Conservation (phyloP, 64 coral and sea anemone genomes). For the Pocillopora damicornis region DNA sequence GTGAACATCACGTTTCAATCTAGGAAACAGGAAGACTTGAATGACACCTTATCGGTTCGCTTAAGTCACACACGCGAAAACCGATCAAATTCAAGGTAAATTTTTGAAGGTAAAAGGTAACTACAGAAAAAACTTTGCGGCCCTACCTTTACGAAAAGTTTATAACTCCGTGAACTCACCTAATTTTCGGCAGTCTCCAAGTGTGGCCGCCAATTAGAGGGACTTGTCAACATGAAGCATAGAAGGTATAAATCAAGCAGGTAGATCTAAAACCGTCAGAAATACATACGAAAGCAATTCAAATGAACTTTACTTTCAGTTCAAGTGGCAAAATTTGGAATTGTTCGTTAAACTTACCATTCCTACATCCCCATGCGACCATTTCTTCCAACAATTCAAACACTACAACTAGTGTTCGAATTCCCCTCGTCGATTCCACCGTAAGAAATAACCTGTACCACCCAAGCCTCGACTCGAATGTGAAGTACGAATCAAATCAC, state of each 20-base stretch:
- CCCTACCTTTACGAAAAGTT: neutral
- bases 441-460: neutral
- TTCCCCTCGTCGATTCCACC: conserved; percentile 8
- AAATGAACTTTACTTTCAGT: neutral
- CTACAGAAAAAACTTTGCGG: neutral
- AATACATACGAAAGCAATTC: conserved; percentile 7
- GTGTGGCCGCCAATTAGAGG: conserved; percentile 4
- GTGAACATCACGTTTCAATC: too few relatives aligned
- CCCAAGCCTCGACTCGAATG: neutral
- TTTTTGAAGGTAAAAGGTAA: too few relatives aligned
- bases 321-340: neutral
- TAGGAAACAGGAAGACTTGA: too few relatives aligned
- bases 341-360: neutral
- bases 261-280: conserved; percentile 4
- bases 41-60: too few relatives aligned
- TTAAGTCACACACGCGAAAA: too few relatives aligned
- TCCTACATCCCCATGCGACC: neutral
- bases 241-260: neutral
- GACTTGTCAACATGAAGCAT: conserved; percentile 14
- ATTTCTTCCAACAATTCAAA: conserved; percentile 1
- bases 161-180: conserved; percentile 3
- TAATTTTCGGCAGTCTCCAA: conserved; percentile 5
- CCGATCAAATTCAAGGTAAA: too few relatives aligned
- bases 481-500: neutral
- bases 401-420: conserved; percentile 7